Evolutionary conservation across 2,888 invertebrate genomes (phyloP), one percentile per base, ranked within the genome.

Genomic region (Cerceris rybyensis): DNA sequence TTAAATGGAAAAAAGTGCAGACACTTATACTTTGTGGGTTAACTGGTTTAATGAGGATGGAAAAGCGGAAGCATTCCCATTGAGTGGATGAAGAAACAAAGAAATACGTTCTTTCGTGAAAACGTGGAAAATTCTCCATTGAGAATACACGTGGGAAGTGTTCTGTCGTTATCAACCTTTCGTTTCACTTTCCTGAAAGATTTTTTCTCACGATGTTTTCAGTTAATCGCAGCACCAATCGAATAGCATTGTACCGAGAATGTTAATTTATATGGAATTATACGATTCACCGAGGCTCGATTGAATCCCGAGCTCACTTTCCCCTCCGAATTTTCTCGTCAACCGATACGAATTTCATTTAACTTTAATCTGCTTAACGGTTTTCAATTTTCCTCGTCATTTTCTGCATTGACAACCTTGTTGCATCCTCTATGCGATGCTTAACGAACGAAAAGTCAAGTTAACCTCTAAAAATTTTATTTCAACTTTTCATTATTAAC

Each of bases 231-330:
- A 17, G 16, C 58, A 76, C 63, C 70, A 74, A 74, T 55, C 42
- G 64, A 59, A 68, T 58, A 39, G 57, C 55, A n/a, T 28, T 43
- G 42, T 16, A 52, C 13, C 13, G 57, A 28, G 70, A 57, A 67
- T 72, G 67, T 63, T 81, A 73, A 79, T 82, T 28, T 64, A 58
- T 60, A 75, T 16, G 14, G 63, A 74, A 81, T 78, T 75, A 58
- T 71, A 81, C 75, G 72, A 78, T 70, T 78, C 72, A 61, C 65
- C 28, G 75, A 28, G 28, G 55, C 43, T 70, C 16, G 58, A 78
- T 81, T 75, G 55, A 66, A 67, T 71, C 50, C 55, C 8, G 7
- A 41, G 16, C 7, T 64, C 52, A 74, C 73, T 78, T 82, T 81
- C 73, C 57, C 74, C 61, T 16, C 11, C 59, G 64, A 66, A 52